Percentiles rank a stretch among this genome's conserved stretches.
Evolutionary conservation across 2,797 vertebrate species (phyloP).

Genomic region (Podarcis lilfordi): DNA sequence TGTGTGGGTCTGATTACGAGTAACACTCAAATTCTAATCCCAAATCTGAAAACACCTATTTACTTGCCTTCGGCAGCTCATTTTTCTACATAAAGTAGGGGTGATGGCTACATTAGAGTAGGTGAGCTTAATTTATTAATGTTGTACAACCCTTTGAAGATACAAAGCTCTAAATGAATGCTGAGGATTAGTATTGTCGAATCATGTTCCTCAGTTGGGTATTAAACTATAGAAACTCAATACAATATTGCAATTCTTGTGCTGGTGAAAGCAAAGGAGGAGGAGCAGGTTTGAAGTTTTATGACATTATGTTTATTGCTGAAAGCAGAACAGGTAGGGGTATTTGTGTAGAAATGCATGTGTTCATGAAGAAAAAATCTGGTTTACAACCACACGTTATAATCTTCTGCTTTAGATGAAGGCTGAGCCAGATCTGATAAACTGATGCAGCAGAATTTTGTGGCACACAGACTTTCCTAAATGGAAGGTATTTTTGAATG

Average conservation of each 20-base stretch:
- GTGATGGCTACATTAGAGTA: background rate
- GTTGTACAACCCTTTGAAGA: background rate
- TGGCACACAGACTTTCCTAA: background rate
- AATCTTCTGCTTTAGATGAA: background rate
- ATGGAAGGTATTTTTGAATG: background rate
- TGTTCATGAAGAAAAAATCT: background rate
- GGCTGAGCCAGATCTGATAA: background rate
- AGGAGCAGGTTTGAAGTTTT: background rate
- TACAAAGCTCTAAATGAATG: background rate
- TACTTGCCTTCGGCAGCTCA: background rate
- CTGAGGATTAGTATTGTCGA: constrained; percentile 33
- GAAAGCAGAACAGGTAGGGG: background rate
- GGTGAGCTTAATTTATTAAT: constrained; percentile 40
- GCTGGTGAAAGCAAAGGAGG: background rate
- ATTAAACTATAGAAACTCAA: constrained; percentile 12
- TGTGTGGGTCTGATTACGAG: constrained; percentile 8
- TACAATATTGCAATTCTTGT: background rate
- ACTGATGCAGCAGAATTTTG: background rate
- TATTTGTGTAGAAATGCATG: background rate
- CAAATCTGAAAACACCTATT: background rate
- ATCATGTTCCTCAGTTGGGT: constrained; percentile 37
- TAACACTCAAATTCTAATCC: background rate
- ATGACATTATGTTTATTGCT: background rate
- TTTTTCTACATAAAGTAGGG: background rate
- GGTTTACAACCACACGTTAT: background rate